A percentile compares a stretch with the other conserved stretches of the same genome.
Conservation (phyloP, 2,888 invertebrate species). For the Latheticus oryzae region DNA sequence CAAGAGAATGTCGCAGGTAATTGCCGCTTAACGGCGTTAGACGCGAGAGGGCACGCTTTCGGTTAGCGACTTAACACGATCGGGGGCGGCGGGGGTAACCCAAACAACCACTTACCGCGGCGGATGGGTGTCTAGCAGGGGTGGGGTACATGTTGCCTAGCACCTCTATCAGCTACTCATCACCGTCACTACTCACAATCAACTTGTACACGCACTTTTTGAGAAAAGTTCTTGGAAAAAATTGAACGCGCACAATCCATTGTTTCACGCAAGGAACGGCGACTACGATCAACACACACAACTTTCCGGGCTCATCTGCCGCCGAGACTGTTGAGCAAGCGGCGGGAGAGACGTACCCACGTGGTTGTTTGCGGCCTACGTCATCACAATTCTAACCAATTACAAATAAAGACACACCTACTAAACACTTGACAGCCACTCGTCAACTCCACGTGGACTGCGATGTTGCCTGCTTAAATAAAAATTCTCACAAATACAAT, state of each 20-base stretch:
- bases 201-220: conserved; percentile 43
- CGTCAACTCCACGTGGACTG: conserved; percentile 63
- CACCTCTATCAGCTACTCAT: conserved; percentile 51
- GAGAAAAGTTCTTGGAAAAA: conserved; percentile 48
- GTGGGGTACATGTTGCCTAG: conserved; percentile 75
- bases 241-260: conserved; percentile 58
- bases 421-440: conserved; percentile 48
- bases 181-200: conserved; percentile 37
- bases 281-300: conserved; percentile 47
- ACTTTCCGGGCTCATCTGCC: conserved; percentile 56
- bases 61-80: conserved; percentile 44
- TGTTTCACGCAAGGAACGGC: conserved; percentile 50
- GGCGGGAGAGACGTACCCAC: conserved; percentile 58
- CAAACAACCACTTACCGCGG: conserved; percentile 73
- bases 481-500: conserved; percentile 41
- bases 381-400: conserved; percentile 54
- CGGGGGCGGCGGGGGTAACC: conserved; percentile 40
- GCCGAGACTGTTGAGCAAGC: conserved; percentile 55
- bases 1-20: too few relatives aligned
- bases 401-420: conserved; percentile 50
- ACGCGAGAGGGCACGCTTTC: conserved; percentile 45
- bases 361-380: conserved; percentile 61
- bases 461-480: conserved; percentile 48
- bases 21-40: conserved; percentile 46
- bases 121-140: conserved; percentile 81